Percentiles rank a stretch among this genome's conserved stretches.
These are phyloP conservation scores for Amniataba percoides DNA, from an alignment of 2,797 vertebrate genomes.

Conservation along the genomic window DNA sequence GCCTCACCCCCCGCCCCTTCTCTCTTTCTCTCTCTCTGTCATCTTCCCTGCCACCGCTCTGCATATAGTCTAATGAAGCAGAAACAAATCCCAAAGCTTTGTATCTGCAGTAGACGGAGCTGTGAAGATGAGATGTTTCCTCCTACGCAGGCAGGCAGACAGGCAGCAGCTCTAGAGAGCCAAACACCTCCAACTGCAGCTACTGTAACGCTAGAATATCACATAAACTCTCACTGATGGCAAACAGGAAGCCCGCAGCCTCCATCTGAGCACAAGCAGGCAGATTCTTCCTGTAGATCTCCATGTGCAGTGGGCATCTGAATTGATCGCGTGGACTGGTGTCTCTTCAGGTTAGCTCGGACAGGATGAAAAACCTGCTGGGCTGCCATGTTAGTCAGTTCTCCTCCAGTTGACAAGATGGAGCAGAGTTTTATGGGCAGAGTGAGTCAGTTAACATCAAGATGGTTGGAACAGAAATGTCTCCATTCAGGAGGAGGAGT, in stretches of 20 bases:
- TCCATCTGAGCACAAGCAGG: constrained; percentile 21
- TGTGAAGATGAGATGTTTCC: constrained; percentile 76
- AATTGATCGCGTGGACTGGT: constrained; percentile 1
- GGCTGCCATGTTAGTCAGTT: constrained; percentile 44
- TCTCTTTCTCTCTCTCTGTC: constrained; percentile 15
- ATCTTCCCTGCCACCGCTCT: constrained; percentile 45
- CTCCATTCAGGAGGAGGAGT: constrained; percentile 28
- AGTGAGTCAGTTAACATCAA: constrained; percentile 60
- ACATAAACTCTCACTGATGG: constrained; percentile 46
- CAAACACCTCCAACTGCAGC: constrained; percentile 66
- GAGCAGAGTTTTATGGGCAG: constrained; percentile 49
- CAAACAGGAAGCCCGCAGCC: constrained; percentile 43
- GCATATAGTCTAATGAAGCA: constrained; percentile 55
- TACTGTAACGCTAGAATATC: constrained; percentile 50
- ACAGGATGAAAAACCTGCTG: constrained; percentile 16
- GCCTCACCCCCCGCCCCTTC: constrained; percentile 10
- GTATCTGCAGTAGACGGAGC: constrained; percentile 62
- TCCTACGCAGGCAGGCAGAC: constrained; percentile 74
- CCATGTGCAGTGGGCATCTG: constrained; percentile 32
- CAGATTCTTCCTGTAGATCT: constrained; percentile 27
- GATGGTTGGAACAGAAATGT: constrained; percentile 43
- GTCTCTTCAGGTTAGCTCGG: background rate
- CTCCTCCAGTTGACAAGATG: constrained; percentile 46
- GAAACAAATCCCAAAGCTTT: constrained; percentile 55
- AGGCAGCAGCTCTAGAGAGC: constrained; percentile 64